phyloP scores from a whole-genome alignment of 2,797 vertebrate species.

The Parauchenoglanis punctatus region DNA sequence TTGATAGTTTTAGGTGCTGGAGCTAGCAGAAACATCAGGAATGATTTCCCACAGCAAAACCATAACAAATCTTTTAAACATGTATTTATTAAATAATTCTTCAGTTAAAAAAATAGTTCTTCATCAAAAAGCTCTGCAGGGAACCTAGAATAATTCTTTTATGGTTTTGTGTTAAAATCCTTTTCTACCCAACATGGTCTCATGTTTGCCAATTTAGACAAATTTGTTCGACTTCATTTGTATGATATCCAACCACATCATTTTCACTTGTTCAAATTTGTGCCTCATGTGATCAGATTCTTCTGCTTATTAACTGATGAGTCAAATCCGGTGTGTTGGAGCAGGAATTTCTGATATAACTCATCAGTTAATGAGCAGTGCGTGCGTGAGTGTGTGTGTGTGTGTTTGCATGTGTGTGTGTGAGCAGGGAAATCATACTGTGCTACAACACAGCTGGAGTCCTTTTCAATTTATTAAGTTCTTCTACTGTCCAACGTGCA shows the following conservation, averaged over 20 bases:
- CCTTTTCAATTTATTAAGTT: constrained; percentile 35
- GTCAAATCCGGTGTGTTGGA: constrained; percentile 24
- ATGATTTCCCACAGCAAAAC: neutral
- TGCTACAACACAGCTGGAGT: constrained; percentile 24
- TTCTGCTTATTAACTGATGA: constrained; percentile 21
- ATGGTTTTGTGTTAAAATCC: neutral
- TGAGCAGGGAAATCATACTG: neutral
- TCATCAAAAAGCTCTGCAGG: neutral
- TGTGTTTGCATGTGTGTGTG: neutral
- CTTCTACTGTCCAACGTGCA: constrained; percentile 12
- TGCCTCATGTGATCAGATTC: constrained; percentile 14
- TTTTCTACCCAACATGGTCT: neutral
- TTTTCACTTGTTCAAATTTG: neutral
- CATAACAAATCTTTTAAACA: neutral
- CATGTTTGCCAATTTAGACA: neutral
- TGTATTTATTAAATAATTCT: neutral
- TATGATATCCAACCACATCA: neutral
- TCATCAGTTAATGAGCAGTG: constrained; percentile 32
- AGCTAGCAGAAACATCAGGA: neutral
- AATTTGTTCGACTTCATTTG: neutral
- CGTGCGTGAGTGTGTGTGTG: constrained; percentile 13
- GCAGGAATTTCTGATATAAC: constrained; percentile 12
- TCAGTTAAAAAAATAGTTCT: neutral
- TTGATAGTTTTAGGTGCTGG: neutral
- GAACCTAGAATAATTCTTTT: neutral